phyloP scores from a whole-genome alignment of 2,888 invertebrate genomes.

The Pheosia tremula region DNA sequence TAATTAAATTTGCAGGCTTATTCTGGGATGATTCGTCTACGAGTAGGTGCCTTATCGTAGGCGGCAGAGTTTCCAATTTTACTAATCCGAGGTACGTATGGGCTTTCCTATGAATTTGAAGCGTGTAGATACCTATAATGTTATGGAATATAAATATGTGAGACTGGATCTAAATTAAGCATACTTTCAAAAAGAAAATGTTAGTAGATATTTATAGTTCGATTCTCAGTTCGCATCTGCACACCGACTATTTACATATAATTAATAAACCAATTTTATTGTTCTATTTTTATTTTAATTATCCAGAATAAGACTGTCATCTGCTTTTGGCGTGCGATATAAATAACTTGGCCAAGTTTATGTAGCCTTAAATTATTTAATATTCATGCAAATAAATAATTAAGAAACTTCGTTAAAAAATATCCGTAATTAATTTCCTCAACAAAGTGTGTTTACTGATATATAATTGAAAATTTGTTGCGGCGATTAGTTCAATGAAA shows the following conservation, averaged over 20 bases:
- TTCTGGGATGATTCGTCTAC: conserved; percentile 22
- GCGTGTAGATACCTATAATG: too few relatives aligned
- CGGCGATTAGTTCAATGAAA: too few relatives aligned
- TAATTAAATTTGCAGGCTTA: conserved; percentile 35
- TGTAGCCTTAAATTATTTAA: conserved; percentile 27
- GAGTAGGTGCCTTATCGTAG: not conserved
- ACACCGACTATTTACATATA: not conserved
- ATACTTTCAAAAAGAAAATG: too few relatives aligned
- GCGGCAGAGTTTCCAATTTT: not conserved
- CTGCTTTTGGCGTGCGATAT: conserved; percentile 17
- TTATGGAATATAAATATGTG: too few relatives aligned
- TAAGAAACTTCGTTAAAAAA: conserved; percentile 9
- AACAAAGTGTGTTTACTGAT: too few relatives aligned
- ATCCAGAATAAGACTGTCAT: conserved; percentile 23
- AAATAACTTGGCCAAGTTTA: conserved; percentile 21
- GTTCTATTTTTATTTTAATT: not conserved
- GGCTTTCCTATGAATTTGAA: too few relatives aligned
- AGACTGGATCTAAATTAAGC: too few relatives aligned
- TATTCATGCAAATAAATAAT: conserved; percentile 32
- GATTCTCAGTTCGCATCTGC: too few relatives aligned
- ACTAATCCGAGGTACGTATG: not conserved
- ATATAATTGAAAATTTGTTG: too few relatives aligned
- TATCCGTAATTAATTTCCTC: not conserved
- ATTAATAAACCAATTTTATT: not conserved
- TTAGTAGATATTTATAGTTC: too few relatives aligned